Conservation (phyloP, 2,888 invertebrate genomes). For the Synanthedon andrenaeformis region DNA sequence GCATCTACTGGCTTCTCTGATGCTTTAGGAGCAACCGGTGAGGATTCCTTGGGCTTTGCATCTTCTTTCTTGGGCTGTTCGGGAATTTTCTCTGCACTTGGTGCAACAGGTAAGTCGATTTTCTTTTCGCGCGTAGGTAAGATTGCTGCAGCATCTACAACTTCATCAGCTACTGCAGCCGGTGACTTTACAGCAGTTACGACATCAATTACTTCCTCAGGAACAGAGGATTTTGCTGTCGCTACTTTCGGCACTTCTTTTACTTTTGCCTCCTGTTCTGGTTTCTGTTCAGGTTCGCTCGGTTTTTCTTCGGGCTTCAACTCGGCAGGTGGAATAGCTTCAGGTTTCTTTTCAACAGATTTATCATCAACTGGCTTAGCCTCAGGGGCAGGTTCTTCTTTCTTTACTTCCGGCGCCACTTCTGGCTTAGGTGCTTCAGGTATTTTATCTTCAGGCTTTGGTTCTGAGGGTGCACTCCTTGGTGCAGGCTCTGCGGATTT, state of each 20-base stretch:
- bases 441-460: slow-evolving; percentile 10
- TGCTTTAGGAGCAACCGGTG: slow-evolving; percentile 10
- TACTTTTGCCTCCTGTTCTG: slow-evolving; percentile 22
- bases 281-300: slow-evolving; percentile 14
- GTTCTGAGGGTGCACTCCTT: slow-evolving; percentile 1
- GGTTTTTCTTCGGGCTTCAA: slow-evolving; percentile 20
- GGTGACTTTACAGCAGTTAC: slow-evolving; percentile 36
- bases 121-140: slow-evolving; percentile 41
- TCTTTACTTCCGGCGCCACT: slow-evolving; percentile 8
- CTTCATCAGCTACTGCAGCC: slow-evolving; percentile 46
- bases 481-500: slow-evolving; percentile 13
- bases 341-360: slow-evolving; percentile 27
- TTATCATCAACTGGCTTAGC: slow-evolving; percentile 12
- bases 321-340: slow-evolving; percentile 22
- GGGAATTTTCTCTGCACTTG: slow-evolving; percentile 34
- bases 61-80: slow-evolving; percentile 28
- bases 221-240: slow-evolving; percentile 27
- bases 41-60: slow-evolving; percentile 10
- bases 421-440: slow-evolving; percentile 21
- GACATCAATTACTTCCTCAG: slow-evolving; percentile 36
- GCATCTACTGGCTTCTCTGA: slow-evolving; percentile 8
- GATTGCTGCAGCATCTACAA: slow-evolving; percentile 31
- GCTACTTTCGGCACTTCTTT: slow-evolving; percentile 31
- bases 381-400: slow-evolving; percentile 9
- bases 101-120: slow-evolving; percentile 34